Conservation (phyloP, 2,113 vertebrate species). For the Catharus fuscescens region DNA sequence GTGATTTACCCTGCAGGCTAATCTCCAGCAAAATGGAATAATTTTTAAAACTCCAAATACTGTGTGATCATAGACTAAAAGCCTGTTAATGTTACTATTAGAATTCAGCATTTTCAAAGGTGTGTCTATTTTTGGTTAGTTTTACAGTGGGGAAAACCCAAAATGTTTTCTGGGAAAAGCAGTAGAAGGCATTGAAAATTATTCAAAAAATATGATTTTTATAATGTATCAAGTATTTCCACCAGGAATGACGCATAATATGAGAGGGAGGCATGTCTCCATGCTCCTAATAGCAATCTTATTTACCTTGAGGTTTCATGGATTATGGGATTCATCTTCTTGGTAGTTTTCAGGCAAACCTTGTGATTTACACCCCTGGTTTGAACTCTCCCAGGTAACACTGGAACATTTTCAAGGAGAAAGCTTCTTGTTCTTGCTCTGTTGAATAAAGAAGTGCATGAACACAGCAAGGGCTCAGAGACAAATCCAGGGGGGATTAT, state of each 20-base stretch:
- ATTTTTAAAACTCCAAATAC: constrained; percentile 62
- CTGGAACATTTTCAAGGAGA: background rate
- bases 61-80: constrained; percentile 22
- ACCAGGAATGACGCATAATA: background rate
- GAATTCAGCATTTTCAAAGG: background rate
- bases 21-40: background rate
- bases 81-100: background rate
- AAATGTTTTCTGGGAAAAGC: constrained; percentile 7
- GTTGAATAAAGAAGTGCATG: background rate
- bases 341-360: background rate
- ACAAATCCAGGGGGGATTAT: background rate
- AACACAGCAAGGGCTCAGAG: background rate
- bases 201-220: background rate
- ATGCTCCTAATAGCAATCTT: background rate
- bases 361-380: background rate
- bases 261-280: background rate
- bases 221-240: background rate
- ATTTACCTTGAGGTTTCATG: background rate
- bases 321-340: background rate
- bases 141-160: background rate
- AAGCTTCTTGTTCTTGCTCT: background rate
- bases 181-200: background rate
- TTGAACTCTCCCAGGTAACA: background rate
- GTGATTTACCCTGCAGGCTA: constrained; percentile 16
- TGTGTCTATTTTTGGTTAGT: background rate